Evolutionary conservation across 1,140 invertebrate species (phyloP), one percentile per base, ranked within the genome.

Genomic region (Drosophila malerkotliana): DNA sequence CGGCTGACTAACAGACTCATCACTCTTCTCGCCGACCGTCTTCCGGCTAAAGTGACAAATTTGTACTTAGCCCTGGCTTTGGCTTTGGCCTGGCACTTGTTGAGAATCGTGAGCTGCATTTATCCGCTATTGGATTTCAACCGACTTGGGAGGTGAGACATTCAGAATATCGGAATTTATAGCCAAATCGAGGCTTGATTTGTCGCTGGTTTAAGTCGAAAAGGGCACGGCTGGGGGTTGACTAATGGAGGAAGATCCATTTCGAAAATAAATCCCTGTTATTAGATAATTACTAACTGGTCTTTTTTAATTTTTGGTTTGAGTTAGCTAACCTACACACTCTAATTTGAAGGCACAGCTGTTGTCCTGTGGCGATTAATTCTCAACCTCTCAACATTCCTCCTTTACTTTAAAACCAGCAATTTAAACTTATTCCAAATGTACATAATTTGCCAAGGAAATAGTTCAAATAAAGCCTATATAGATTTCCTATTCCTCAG

Each of bases 71-170:
- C 28, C 26, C 10, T 8, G 47, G 21, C 37, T 52, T 32, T 8
- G 47, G 21, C 37, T 52, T 32, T 51, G 60, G 24, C 56, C 48
- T 32, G 48, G 77, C 82, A 87, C 82, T 85, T 82, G 82, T 66
- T 82, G 82, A 87, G 78, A 87, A 76, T 78, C 74, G 82, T 85
- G 82, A 54, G 71, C 74, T 75, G 82, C 78, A 87, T 85, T 87
- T 85, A 52, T 68, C 60, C 49, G 79, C 79, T 76, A 82, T 88
- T 87, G 71, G 72, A 76, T 82, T 87, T 82, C 82, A 81, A 55
- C 53, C 45, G 10, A 62, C 48, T 28, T 5, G 26, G 26, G 6
- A 28, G 26, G 26, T 1, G 26, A 7, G 26, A 0, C 26, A 45
- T 28, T 60, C 26, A 26, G 69, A 39, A 51, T 37, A 67, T 47